phyloP scores from a whole-genome alignment of 2,113 vertebrate species.

The Eonycteris spelaea region DNA sequence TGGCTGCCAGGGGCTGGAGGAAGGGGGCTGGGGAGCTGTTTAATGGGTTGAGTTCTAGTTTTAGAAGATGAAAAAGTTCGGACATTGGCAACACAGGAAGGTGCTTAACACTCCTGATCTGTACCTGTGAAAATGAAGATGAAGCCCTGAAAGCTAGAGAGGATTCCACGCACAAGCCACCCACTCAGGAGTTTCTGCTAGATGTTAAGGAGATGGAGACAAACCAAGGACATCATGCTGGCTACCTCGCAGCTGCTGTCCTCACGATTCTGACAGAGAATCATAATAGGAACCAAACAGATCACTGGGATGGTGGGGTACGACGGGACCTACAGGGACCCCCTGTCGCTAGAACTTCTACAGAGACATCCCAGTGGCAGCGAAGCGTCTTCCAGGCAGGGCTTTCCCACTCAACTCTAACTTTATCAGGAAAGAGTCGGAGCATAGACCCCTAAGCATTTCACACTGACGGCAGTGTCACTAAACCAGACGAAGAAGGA shows the following conservation, averaged over 20 bases:
- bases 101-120: neutral
- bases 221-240: rapidly evolving
- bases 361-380: neutral
- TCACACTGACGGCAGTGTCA: neutral
- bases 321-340: neutral
- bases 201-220: neutral
- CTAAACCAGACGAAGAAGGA: neutral
- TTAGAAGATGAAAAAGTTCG: neutral
- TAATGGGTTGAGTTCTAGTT: neutral
- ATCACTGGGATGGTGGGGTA: neutral
- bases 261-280: neutral
- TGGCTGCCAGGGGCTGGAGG: neutral
- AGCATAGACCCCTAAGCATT: neutral
- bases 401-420: neutral
- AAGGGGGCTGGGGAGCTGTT: rapidly evolving
- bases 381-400: neutral
- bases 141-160: neutral
- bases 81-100: neutral
- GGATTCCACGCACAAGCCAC: neutral
- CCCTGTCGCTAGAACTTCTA: no score
- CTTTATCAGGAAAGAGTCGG: neutral
- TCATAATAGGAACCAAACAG: neutral
- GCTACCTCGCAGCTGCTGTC: neutral
- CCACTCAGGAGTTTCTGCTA: neutral
- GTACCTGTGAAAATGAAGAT: neutral